phyloP scores from a whole-genome alignment of 2,113 vertebrate species.

The Dunckerocampus dactyliophorus region DNA sequence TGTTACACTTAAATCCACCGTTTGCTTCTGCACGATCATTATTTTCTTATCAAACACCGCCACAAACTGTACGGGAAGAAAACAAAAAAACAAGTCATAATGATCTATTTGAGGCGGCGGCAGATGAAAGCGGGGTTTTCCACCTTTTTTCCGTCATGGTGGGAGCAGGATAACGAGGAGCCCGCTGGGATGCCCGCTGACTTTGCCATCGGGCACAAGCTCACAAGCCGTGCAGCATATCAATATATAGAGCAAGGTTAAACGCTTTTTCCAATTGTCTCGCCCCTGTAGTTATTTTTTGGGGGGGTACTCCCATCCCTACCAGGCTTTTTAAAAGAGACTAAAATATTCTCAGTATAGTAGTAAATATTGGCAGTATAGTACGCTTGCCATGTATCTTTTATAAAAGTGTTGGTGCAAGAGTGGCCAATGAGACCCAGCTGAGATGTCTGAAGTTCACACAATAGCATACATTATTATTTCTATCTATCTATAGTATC shows the following conservation, averaged over 20 bases:
- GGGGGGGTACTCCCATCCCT: slow-evolving; percentile 33
- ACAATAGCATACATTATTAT: too few relatives aligned
- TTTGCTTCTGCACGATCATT: slow-evolving; percentile 2
- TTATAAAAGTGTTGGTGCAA: slow-evolving; percentile 33
- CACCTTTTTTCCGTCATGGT: slow-evolving; percentile 49
- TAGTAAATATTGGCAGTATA: too few relatives aligned
- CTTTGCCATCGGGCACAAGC: slow-evolving; percentile 67
- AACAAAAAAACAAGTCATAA: slow-evolving; percentile 14
- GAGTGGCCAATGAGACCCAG: slow-evolving; percentile 1
- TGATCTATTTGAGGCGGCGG: slow-evolving; percentile 37
- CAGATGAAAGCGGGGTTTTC: slow-evolving; percentile 46
- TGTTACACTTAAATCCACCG: background rate
- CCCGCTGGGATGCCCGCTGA: slow-evolving; percentile 59
- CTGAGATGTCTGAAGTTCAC: too few relatives aligned
- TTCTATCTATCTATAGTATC: too few relatives aligned
- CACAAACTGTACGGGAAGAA: slow-evolving; percentile 6
- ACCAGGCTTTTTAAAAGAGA: slow-evolving; percentile 32
- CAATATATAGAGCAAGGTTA: slow-evolving; percentile 67
- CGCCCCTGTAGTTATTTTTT: slow-evolving; percentile 46
- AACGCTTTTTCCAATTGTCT: slow-evolving; percentile 54
- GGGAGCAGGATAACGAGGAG: slow-evolving; percentile 59
- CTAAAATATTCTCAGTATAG: slow-evolving; percentile 20
- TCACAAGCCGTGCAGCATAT: slow-evolving; percentile 50
- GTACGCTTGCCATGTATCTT: too few relatives aligned
- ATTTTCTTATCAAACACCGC: slow-evolving; percentile 3